Evolutionary conservation across 2,797 vertebrate species (phyloP), one percentile per base, ranked within the genome.

Genomic region (Stomatorhinus walkeri): DNA sequence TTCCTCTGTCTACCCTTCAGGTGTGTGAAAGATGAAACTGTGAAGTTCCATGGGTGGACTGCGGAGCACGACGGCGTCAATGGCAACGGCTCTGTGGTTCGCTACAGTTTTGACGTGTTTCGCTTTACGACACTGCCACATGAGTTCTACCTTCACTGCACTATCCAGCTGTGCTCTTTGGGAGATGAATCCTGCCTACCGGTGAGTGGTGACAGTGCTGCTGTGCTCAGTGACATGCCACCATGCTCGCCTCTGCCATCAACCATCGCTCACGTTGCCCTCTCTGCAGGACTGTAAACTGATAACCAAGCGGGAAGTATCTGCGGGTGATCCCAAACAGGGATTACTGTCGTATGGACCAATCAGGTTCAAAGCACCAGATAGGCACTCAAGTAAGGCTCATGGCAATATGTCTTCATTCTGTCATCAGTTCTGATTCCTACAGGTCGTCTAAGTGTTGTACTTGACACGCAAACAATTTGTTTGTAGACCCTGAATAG

Each of bases 91-190:
- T 91, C 94, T 6, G 89, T 89, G 0, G 36, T 95, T 2, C 95
- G 91, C 59, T 96, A 92, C 92, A 94, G 93, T 85, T 96, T 96
- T 8, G 92, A 93, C 84, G 95, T 96, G 95, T 96, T 96, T 61
- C 94, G 93, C 52, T 96, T 96, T 89, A 88, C 88, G 0, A 0
- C 49, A 0, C 92, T 92, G 0, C 94, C 95, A 0, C 88, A 92
- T 1, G 88, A 93, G n/a, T 89, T 96, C 10, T 96, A 95, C 46
- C 93, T 96, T 89, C 96, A 96, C 93, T 96, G 96, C 91, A 91
- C 89, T 0, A 93, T 96, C 0, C 94, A 93, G 89, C 94, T 96
- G 54, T 96, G 96, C 49, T 92, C 94, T 56, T 92, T 88, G 0
- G 94, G 93, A 0, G 93, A 95, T 85, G 36, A 68, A 36, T 92